These are phyloP conservation scores for Melipona beecheii DNA, from an alignment of 2,888 invertebrate genomes.

Conservation along the genomic window DNA sequence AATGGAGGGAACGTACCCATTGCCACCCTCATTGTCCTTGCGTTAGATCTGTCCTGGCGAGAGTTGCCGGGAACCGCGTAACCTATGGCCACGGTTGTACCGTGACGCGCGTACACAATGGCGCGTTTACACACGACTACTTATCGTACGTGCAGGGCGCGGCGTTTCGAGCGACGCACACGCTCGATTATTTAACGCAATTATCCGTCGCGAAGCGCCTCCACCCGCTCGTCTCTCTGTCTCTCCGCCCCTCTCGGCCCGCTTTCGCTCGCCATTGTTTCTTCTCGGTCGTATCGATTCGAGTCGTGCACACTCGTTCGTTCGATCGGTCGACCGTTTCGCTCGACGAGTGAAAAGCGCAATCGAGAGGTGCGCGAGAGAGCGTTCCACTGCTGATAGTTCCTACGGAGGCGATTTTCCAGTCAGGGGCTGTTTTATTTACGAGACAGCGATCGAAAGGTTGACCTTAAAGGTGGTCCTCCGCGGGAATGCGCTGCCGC, in stretches of 20 bases:
- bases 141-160: constrained; percentile 41
- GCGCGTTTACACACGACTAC: background rate
- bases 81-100: background rate
- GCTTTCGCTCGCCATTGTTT: constrained; percentile 65
- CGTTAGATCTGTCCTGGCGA: constrained; percentile 71
- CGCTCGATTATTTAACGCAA: constrained; percentile 78
- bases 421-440: constrained; percentile 31
- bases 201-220: constrained; percentile 68
- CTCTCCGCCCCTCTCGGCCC: constrained; percentile 8
- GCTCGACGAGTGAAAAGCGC: constrained; percentile 59
- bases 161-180: constrained; percentile 69
- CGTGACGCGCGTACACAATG: background rate
- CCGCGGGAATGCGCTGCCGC: no score
- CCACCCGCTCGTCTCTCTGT: background rate
- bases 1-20: constrained; percentile 72
- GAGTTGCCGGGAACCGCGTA: background rate
- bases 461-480: no score
- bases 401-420: constrained; percentile 49
- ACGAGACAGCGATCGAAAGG: constrained; percentile 39
- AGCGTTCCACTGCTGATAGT: constrained; percentile 5
- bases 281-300: constrained; percentile 72
- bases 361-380: constrained; percentile 5
- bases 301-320: constrained; percentile 50
- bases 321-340: constrained; percentile 63
- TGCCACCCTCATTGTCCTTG: constrained; percentile 72